Base-by-base conservation (phyloP, 2,797 vertebrate species). In the Netta rufina region DNA sequence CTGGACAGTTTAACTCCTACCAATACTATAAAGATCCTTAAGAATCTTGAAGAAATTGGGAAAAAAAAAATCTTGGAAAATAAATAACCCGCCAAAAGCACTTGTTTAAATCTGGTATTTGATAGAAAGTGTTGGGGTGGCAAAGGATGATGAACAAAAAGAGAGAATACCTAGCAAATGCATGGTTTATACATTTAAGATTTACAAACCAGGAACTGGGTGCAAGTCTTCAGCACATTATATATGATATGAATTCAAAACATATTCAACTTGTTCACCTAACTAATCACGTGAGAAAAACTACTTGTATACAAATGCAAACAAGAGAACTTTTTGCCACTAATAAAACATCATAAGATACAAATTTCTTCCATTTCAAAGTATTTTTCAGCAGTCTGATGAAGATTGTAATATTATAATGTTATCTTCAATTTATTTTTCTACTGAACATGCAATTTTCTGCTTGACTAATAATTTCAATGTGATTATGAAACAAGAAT, bases 381-480 rank as follows among this genome's bases (percentile, higher is more conserved):
- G 56, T 30, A 70, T 83, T 89, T 79, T 45, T 30, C 47, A 73
- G 62, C 32, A 60, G 32, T 62, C 66, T 49, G 56, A 28, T 39
- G 39, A 89, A 92, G 45, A 87, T 47, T 72, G 14, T 53, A 80
- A 56, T 73, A 89, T 69, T 65, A 83, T 39, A 69, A 2, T 21
- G 38, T 36, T 81, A 47, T 36, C 25, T 47, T 43, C 33, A 65
- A 84, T 72, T 87, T 72, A 20, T 86, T 87, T 85, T 91, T 78
- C 38, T 77, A 80, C 45, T 36, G 30, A 92, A 45, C 57, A 47
- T 30, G 27, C 65, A 51, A 71, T 92, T 97, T 96, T 96, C 89
- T 91, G 81, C 69, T 83, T 89, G 89, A 51, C 51, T 95, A 78
- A 93, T 93, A 75, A 85, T 12, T 36, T 61, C 80, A 83, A 77